Evolutionary conservation across 2,888 invertebrate species (phyloP).

Genomic region (Aelia acuminata): DNA sequence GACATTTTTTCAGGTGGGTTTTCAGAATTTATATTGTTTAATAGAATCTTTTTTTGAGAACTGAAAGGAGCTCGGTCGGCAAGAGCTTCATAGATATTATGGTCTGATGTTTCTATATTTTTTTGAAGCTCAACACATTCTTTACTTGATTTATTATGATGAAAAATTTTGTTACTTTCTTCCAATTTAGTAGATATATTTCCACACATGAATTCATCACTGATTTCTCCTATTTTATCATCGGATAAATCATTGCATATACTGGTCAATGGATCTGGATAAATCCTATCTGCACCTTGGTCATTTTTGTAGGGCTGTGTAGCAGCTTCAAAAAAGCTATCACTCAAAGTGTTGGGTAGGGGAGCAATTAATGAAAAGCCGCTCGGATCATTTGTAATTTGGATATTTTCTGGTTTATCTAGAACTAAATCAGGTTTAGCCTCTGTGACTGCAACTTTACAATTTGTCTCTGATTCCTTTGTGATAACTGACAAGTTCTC

Average conservation of each 20-base stretch:
- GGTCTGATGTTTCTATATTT: not conserved
- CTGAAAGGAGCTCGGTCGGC: not conserved
- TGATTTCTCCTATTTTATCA: not conserved
- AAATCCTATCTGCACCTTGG: not conserved
- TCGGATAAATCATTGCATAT: constrained; percentile 45
- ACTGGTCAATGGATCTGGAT: constrained; percentile 22
- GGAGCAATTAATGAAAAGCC: not conserved
- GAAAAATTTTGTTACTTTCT: not conserved
- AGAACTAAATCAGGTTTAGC: not conserved
- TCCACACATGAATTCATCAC: constrained; percentile 28
- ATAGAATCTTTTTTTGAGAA: not conserved
- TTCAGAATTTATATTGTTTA: not conserved
- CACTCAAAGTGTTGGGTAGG: not conserved
- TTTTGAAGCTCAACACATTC: not conserved
- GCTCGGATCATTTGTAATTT: not conserved
- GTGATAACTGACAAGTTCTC: not conserved
- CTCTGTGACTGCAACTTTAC: not conserved
- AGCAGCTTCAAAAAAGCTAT: constrained; percentile 54
- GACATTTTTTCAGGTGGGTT: not conserved
- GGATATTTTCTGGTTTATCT: not conserved
- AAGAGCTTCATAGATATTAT: constrained; percentile 48
- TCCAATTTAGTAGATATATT: constrained; percentile 13
- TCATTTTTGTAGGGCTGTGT: constrained; percentile 29
- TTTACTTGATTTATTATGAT: not conserved
- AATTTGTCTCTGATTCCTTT: not conserved